These are phyloP conservation scores for Gambelia wislizenii DNA, from an alignment of 2,797 vertebrate species.

Conservation along the genomic window DNA sequence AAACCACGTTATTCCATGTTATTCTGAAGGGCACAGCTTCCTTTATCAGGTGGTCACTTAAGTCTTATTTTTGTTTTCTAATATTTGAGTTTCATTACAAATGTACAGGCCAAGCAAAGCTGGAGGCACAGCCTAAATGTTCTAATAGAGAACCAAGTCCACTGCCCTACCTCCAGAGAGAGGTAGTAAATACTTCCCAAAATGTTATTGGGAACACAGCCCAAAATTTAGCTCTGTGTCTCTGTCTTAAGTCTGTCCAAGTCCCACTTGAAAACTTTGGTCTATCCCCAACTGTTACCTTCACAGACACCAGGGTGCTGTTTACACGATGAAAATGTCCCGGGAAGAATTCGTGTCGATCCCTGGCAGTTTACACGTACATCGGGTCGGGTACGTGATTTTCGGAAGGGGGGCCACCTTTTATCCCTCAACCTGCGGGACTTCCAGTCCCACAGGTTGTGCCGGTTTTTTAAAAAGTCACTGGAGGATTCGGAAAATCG, in stretches of 20 bases:
- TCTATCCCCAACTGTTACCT: neutral
- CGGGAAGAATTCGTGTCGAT: no score
- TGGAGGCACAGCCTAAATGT: neutral
- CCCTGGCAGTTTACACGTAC: no score
- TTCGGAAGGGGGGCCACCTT: no score
- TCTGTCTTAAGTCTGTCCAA: neutral
- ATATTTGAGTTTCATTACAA: neutral
- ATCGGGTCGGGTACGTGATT: no score
- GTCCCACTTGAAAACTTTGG: neutral
- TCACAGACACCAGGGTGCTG: no score
- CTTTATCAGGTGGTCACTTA: neutral
- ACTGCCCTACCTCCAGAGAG: neutral
- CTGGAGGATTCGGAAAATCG: no score
- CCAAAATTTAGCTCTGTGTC: neutral
- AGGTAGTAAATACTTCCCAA: neutral
- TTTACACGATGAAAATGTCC: no score
- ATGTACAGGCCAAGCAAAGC: neutral
- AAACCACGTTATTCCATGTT: neutral
- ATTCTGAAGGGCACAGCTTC: neutral
- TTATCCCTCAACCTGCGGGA: no score
- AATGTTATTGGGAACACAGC: neutral
- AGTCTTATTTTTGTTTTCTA: neutral
- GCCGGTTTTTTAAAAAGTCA: no score
- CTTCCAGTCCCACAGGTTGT: no score
- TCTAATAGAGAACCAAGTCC: neutral